Evolutionary conservation across 2,888 invertebrate species (phyloP).

Genomic region (Lasioglossum figueresi): DNA sequence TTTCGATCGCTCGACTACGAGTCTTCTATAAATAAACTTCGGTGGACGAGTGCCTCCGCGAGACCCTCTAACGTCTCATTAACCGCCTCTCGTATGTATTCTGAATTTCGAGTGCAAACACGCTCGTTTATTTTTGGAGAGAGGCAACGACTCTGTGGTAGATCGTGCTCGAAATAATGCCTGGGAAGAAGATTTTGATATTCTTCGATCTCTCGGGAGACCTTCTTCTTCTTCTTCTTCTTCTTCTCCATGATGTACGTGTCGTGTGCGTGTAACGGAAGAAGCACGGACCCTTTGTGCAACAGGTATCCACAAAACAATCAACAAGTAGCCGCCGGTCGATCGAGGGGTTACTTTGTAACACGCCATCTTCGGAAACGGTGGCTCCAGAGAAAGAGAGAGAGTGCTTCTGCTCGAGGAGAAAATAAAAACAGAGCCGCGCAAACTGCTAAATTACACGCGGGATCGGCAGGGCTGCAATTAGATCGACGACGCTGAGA

Average conservation of each 20-base stretch:
- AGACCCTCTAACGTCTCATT: constrained; percentile 56
- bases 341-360: constrained; percentile 21
- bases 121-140: constrained; percentile 24
- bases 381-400: not conserved
- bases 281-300: constrained; percentile 62
- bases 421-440: not conserved
- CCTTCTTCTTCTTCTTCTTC: not conserved
- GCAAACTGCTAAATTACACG: constrained; percentile 28
- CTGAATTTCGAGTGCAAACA: constrained; percentile 47
- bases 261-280: constrained; percentile 74
- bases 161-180: not conserved
- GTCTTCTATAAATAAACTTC: constrained; percentile 63
- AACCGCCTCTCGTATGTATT: constrained; percentile 40
- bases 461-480: constrained; percentile 23
- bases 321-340: constrained; percentile 66
- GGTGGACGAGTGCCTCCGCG: constrained; percentile 14
- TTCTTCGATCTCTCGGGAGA: not conserved
- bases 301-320: constrained; percentile 75
- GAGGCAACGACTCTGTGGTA: not conserved
- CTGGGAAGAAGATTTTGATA: not conserved
- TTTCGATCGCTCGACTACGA: constrained; percentile 38
- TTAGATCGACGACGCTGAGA: constrained; percentile 34
- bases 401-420: not conserved
- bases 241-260: constrained; percentile 58
- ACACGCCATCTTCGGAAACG: constrained; percentile 32